phyloP scores from a whole-genome alignment of 1,140 invertebrate genomes.

The Drosophila athabasca region DNA sequence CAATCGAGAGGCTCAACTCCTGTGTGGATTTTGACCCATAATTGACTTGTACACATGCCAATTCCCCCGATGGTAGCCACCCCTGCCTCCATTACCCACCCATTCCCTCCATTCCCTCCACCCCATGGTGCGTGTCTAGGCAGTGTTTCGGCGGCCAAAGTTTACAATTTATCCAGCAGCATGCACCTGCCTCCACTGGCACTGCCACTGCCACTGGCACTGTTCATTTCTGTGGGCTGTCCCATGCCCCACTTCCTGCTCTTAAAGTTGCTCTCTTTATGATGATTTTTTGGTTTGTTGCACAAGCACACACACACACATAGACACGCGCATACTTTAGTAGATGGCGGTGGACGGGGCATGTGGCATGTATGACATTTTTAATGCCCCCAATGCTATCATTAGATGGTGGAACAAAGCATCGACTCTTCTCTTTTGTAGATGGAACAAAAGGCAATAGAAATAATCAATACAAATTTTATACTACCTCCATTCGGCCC shows the following conservation, averaged over 20 bases:
- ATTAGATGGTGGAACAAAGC: constrained; percentile 76
- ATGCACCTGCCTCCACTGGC: constrained; percentile 2
- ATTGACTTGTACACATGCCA: constrained; percentile 80
- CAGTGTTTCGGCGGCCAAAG: constrained; percentile 44
- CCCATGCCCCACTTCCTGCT: neutral
- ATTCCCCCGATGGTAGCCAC: constrained; percentile 55
- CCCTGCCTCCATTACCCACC: neutral
- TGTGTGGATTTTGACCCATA: constrained; percentile 80
- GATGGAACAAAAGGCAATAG: constrained; percentile 71
- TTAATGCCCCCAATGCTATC: constrained; percentile 80
- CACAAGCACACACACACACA: neutral
- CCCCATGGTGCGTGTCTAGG: constrained; percentile 56
- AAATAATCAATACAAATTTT: constrained; percentile 82
- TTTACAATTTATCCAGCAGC: constrained; percentile 48
- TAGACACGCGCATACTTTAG: neutral
- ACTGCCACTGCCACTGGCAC: too few species aligned
- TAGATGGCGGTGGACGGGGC: constrained; percentile 4
- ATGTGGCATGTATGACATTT: constrained; percentile 66
- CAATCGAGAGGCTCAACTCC: constrained; percentile 48
- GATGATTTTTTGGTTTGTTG: constrained; percentile 9
- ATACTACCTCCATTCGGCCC: constrained; percentile 28
- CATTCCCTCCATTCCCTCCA: neutral
- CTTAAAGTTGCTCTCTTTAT: constrained; percentile 38
- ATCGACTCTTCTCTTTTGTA: constrained; percentile 22
- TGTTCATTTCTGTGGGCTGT: too few species aligned